These are phyloP conservation scores for Pristionchus fissidentatus DNA, from an alignment of 2,888 invertebrate species.

Conservation along the genomic window DNA sequence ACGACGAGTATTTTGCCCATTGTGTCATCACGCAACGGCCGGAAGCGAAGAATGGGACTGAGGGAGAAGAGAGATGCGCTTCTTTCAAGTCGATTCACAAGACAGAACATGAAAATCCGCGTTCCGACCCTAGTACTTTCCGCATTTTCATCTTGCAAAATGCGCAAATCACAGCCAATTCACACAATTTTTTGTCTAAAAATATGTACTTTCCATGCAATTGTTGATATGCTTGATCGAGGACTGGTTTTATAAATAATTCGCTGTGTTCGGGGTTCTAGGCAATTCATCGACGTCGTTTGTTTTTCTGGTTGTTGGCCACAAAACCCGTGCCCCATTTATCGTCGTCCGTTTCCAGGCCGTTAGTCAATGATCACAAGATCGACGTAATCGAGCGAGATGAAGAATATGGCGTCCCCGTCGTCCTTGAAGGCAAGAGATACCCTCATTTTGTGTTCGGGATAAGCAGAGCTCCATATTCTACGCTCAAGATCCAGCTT, in stretches of 20 bases:
- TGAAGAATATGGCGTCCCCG: constrained; percentile 43
- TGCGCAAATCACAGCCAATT: too few relatives aligned
- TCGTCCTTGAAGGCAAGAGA: constrained; percentile 52
- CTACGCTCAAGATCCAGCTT: neutral
- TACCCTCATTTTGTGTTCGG: constrained; percentile 50
- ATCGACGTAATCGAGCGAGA: neutral
- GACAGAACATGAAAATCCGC: neutral
- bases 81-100: neutral
- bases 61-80: neutral
- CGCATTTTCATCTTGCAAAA: too few relatives aligned
- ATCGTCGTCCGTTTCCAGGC: constrained; percentile 13
- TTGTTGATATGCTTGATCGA: too few relatives aligned
- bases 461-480: neutral
- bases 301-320: too few relatives aligned
- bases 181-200: too few relatives aligned
- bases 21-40: too few relatives aligned
- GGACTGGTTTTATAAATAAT: too few relatives aligned
- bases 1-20: neutral
- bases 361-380: neutral
- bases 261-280: too few relatives aligned
- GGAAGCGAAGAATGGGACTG: neutral
- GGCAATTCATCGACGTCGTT: too few relatives aligned
- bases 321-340: too few relatives aligned
- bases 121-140: too few relatives aligned
- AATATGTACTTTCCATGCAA: too few relatives aligned